Base-by-base conservation (phyloP, 2,797 vertebrate genomes). In the Aulostomus chinensis region DNA sequence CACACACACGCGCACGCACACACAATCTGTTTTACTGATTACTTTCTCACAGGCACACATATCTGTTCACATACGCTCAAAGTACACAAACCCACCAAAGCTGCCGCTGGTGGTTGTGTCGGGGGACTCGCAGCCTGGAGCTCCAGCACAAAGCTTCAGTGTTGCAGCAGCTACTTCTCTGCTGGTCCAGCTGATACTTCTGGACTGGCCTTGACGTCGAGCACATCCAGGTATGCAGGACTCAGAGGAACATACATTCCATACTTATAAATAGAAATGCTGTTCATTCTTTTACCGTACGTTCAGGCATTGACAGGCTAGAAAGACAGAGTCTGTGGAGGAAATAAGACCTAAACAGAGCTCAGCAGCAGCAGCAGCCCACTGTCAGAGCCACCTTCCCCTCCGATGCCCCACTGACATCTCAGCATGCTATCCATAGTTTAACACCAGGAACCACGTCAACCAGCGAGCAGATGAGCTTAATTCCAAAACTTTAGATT, bases 61-160 rank as follows among this genome's bases (percentile, higher is more conserved):
- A 16, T 59, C 13, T 21, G 20, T 35, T 11, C 26, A 41, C 46
- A 32, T 14, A 14, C 0, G 0, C 15, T 30, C 25, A 12, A 21
- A 36, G 22, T 11, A 49, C 21, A 22, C 52, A 40, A 34, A 45
- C 42, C 33, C 48, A 38, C 24, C n/a, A n/a, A 28, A 20, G 35
- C 52, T n/a, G 13, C 4, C 32, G 26, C 31, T 41, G 29, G 15
- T 8, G 20, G 40, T 42, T 39, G 16, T n/a, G 5, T 52, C 43
- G 43, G 40, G 31, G 37, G 51, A 52, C 32, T 21, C 37, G 47
- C 28, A 45, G 58, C 61, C 55, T 29, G 14, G 18, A 61, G 59
- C 41, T 46, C 14, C 38, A 29, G 2, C 55, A 54, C 58, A 49
- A 26, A 50, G 76, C 51, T 43, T 41, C 10, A 43, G 53, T 15